A percentile compares a stretch with the other conserved stretches of the same genome.
These are phyloP conservation scores for Synanthedon andrenaeformis DNA, from an alignment of 2,888 invertebrate genomes.

Conservation along the genomic window DNA sequence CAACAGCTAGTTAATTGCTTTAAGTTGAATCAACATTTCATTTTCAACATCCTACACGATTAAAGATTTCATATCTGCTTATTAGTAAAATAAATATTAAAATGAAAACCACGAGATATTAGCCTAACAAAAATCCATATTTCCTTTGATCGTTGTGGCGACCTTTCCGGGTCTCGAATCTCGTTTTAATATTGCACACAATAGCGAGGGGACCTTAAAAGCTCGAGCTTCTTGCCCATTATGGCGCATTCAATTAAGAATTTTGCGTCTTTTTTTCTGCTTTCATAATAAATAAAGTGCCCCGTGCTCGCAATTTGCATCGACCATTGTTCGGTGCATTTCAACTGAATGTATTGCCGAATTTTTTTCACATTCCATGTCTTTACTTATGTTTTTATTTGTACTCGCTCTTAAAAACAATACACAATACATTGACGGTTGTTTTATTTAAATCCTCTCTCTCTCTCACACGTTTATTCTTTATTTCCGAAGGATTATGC, in stretches of 20 bases:
- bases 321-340: constrained; percentile 57
- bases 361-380: constrained; percentile 25
- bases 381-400: constrained; percentile 25
- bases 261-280: constrained; percentile 36
- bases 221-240: constrained; percentile 31
- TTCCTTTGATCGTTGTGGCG: not conserved
- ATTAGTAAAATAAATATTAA: too few species aligned
- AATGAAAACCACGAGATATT: too few species aligned
- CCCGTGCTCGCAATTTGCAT: constrained; percentile 52
- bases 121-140: too few species aligned
- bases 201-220: constrained; percentile 38
- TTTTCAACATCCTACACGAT: too few species aligned
- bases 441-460: not conserved
- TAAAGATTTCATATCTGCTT: too few species aligned
- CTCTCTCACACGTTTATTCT: not conserved
- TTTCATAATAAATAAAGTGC: constrained; percentile 41
- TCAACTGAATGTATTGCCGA: constrained; percentile 36
- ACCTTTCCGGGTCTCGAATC: constrained; percentile 38
- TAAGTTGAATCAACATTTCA: too few species aligned
- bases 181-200: constrained; percentile 34
- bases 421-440: not conserved
- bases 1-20: too few species aligned
- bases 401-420: constrained; percentile 2
- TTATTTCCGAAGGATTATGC: not conserved
- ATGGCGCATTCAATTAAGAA: constrained; percentile 43